Conservation (phyloP, 1,140 invertebrate species). For the Chrysomallon squamiferum region DNA sequence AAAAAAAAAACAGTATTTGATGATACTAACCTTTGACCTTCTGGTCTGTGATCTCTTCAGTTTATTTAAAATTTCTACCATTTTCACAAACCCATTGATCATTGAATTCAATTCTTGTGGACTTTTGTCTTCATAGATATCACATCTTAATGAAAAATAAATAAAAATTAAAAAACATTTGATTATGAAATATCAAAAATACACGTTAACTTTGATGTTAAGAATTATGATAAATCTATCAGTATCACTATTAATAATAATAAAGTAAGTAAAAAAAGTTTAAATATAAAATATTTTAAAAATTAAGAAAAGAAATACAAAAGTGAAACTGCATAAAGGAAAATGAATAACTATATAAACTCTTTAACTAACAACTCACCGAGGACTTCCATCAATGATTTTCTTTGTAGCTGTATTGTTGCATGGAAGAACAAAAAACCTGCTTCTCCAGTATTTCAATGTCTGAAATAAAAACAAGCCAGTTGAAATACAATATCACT, state of each 20-base stretch:
- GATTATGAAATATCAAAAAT: no score
- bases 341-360: no score
- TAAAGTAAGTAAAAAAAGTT: no score
- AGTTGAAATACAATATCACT: background rate
- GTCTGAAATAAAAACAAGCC: constrained; percentile 43
- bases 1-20: no score
- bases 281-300: no score
- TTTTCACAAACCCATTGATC: constrained; percentile 81
- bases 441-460: constrained; percentile 93
- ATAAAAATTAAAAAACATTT: background rate
- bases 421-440: constrained; percentile 83
- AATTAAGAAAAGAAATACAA: no score
- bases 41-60: constrained; percentile 65
- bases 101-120: constrained; percentile 72
- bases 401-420: constrained; percentile 61
- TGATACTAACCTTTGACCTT: constrained; percentile 31
- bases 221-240: no score
- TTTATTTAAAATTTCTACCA: constrained; percentile 90
- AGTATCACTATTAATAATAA: no score
- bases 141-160: constrained; percentile 69
- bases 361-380: no score
- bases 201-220: no score
- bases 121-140: constrained; percentile 76
- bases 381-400: constrained; percentile 59
- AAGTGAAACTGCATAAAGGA: no score